Evolutionary conservation across 2,888 invertebrate genomes (phyloP), one percentile per base, ranked within the genome.

Genomic region (Tenthredo scrophulariae): DNA sequence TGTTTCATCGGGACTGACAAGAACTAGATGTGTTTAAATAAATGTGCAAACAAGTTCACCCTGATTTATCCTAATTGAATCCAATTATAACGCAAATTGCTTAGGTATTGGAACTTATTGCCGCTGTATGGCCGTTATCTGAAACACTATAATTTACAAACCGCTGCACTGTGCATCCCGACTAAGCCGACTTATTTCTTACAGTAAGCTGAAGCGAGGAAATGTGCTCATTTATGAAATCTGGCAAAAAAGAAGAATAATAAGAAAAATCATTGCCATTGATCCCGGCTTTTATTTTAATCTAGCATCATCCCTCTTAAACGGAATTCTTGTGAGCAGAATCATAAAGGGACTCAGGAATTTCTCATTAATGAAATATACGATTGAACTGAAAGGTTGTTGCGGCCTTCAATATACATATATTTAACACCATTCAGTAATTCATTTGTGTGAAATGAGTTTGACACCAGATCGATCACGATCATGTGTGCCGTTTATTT

Each of bases 11-110:
- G 13, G 18, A 67, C 26, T 70, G 67, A 82, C 43, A 46, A 82
- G 43, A 82, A 43, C 50, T 0, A 18, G 29, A 10, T 43, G 26
- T 9, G 67, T 74, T 43, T 26, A 15, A 70, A 83, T 67, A 15
- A 70, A 67, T 43, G 46, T 83, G 70, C 83, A 70, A 83, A 70
- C 67, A 83, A 83, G 46, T 65, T 83, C 65, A 83, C 29, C 83
- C 75, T 87, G 88, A 89, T 88, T 89, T 87, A 88, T 89, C 87
- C 86, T 88, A 85, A 88, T 89, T 87, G 85, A 85, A 86, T 88
- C 85, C 85, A 89, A 88, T 89, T 88, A 88, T 37, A 87, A 88
- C 74, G 85, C 85, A 86, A 87, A 87, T 87, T 74, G 33, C 84
- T 86, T 86, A 85, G 86, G 46, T 3, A 46, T 46, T 84, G 80